Conservation (phyloP, 2,888 invertebrate species). For the Philhelius pedissequus region DNA sequence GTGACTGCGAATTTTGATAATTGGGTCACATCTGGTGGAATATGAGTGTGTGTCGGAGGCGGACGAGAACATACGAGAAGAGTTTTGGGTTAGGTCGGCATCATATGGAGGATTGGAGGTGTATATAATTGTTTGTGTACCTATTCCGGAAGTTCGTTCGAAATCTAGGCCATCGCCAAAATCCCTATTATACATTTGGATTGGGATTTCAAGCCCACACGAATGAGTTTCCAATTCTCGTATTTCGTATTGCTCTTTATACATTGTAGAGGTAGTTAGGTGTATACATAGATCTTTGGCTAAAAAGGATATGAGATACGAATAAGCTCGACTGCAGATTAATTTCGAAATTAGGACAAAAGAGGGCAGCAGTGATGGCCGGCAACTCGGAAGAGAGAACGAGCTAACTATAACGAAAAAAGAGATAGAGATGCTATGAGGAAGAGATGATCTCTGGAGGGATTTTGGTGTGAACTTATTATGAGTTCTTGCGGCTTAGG, state of each 20-base stretch:
- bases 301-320: conserved; percentile 58
- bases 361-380: conserved; percentile 22
- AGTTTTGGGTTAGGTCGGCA: no score
- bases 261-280: background rate
- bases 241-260: background rate
- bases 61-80: background rate
- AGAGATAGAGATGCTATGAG: background rate
- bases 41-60: conserved; percentile 56
- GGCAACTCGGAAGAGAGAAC: conserved; percentile 1
- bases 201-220: conserved; percentile 52
- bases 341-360: conserved; percentile 67
- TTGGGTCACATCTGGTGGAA: conserved; percentile 66
- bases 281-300: background rate
- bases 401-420: background rate
- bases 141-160: conserved; percentile 58
- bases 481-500: conserved; percentile 29
- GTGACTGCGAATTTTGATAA: conserved; percentile 60
- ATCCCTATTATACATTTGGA: conserved; percentile 54
- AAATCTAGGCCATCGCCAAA: conserved; percentile 64
- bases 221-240: conserved; percentile 8
- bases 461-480: conserved; percentile 59
- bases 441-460: conserved; percentile 32
- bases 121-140: conserved; percentile 19
- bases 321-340: conserved; percentile 65
- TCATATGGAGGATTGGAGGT: background rate